Evolutionary conservation across 2,113 vertebrate species (phyloP), one percentile per base, ranked within the genome.

Genomic region (Sinosuthora webbiana): DNA sequence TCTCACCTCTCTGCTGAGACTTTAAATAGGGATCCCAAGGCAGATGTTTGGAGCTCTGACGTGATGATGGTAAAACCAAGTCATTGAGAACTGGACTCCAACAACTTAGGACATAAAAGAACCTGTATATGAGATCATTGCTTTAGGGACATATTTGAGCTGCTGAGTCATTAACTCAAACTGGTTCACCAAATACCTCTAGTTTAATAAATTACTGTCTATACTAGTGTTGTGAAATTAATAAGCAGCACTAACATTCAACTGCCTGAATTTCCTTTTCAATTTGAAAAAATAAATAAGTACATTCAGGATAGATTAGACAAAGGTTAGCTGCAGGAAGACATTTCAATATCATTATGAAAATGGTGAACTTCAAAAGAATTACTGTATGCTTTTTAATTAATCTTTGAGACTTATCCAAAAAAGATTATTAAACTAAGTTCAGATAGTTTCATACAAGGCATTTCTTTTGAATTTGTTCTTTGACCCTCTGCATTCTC

Each of bases 361-460:
- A 95, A 96, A 89, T 53, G 14, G 60, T 68, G 45, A 93, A 75
- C 94, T 95, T 95, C 85, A 93, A 93, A 96, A 78, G 90, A 93
- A 78, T 78, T 41, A 80, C 39, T 89, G 44, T 44, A 67, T 77
- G 21, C 81, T 90, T 83, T 96, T 68, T 2, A 86, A 82, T 81
- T 88, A 71, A 78, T 89, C 76, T 64, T 78, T 82, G 37, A 64
- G 60, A 15, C 30, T 90, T 93, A 86, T 83, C 30, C 63, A 78
- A 87, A 90, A 79, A 77, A 39, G 2, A 60, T 87, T 45, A 85
- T 79, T 87, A 87, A 87, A 88, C 31, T 67, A 45, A 75, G 49
- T 78, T 86, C 75, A 90, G 47, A 67, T 64, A 22, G 31, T 90
- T 83, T 81, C 42, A 82, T 87, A 69, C 11, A 52, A 63, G 25